Conservation (phyloP, 2,797 vertebrate species). For the Falco cherrug region DNA sequence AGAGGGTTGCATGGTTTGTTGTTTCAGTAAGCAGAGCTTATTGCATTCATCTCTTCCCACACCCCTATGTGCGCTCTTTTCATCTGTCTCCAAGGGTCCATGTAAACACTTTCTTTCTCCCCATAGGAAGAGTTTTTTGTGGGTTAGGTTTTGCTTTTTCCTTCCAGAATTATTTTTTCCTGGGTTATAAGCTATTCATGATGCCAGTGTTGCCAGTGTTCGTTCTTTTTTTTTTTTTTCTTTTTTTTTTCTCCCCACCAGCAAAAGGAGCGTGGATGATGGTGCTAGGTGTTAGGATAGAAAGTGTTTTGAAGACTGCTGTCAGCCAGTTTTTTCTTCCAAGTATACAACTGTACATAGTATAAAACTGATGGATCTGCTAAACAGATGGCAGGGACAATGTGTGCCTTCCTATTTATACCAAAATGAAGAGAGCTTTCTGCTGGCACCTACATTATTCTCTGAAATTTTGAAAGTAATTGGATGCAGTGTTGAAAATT, state of each 20-base stretch:
- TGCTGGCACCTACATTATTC: neutral
- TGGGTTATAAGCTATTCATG: neutral
- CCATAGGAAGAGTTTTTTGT: neutral
- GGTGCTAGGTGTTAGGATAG: neutral
- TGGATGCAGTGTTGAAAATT: neutral
- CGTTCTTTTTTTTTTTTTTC: neutral
- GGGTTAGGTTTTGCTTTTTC: neutral
- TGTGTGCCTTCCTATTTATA: slow-evolving; percentile 21
- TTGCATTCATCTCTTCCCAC: slow-evolving; percentile 18
- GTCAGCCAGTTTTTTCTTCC: neutral
- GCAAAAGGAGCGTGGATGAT: neutral
- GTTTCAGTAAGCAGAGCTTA: slow-evolving; percentile 48
- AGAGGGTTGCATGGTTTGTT: slow-evolving; percentile 40
- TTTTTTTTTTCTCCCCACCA: neutral
- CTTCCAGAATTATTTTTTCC: neutral
- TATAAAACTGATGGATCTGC: neutral
- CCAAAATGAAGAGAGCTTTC: neutral
- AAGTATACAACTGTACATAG: neutral
- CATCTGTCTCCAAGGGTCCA: neutral
- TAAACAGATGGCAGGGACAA: slow-evolving; percentile 8
- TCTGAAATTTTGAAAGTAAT: neutral
- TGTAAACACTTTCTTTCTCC: neutral
- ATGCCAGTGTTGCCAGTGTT: neutral
- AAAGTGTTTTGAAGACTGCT: neutral
- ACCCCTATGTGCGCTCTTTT: neutral